Conservation (phyloP, 2,113 vertebrate genomes). For the Prolemur simus region DNA sequence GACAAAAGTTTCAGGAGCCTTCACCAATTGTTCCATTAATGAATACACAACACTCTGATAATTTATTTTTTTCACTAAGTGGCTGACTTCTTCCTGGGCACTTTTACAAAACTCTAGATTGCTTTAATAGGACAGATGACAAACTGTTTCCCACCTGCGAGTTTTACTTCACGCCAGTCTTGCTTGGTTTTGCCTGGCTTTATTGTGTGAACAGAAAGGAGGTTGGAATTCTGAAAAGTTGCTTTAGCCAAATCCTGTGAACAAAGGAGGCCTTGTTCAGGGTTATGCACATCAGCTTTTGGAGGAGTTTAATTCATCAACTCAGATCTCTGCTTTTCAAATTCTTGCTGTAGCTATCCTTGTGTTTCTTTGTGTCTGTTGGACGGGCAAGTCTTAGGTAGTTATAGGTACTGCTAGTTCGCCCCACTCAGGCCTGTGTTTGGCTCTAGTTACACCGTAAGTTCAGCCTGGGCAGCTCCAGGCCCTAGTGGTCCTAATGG, state of each 20-base stretch:
- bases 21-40: neutral
- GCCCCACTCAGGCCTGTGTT: neutral
- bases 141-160: neutral
- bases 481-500: neutral
- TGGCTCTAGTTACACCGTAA: neutral
- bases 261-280: conserved; percentile 71
- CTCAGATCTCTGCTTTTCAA: conserved; percentile 60
- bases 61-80: neutral
- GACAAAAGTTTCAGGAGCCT: neutral
- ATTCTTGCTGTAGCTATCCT: conserved; percentile 20
- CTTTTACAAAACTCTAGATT: neutral
- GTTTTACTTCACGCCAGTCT: neutral
- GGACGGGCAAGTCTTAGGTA: neutral
- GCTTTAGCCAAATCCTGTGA: conserved; percentile 41
- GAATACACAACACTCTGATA: neutral
- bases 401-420: neutral
- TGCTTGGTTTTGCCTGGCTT: conserved; percentile 30
- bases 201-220: conserved; percentile 46
- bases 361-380: neutral
- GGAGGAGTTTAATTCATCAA: conserved; percentile 58
- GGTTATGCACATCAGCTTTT: conserved; percentile 52
- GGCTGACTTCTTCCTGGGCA: neutral
- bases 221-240: conserved; percentile 59
- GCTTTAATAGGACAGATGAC: conserved; percentile 12
- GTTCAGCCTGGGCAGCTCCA: neutral